Base-by-base conservation (phyloP, 2,888 invertebrate species). In the Geotrupes spiniger region DNA sequence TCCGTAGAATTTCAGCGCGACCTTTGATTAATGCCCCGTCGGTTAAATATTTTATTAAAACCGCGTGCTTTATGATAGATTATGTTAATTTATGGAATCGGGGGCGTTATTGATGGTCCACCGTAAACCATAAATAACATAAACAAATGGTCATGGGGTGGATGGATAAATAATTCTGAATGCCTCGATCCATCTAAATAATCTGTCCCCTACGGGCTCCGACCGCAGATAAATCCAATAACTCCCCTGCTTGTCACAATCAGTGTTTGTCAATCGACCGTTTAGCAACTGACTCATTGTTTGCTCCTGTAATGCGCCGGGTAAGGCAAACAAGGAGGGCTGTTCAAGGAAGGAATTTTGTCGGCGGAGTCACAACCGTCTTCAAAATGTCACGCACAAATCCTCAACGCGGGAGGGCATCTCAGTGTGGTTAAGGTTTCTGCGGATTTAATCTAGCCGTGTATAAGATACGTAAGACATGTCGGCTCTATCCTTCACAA, bases 201-300 rank as follows among this genome's bases (percentile, higher is more conserved):
- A 71, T 71, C 68, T 65, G 67, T 68, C 69, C 69, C 69, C 65
- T 58, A 61, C 57, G 63, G 66, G 53, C 53, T 54, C 49, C 60
- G 60, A 62, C 67, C 68, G 57, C 66, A 66, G 61, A 70, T 70
- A 71, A 71, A 71, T 71, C 70, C 66, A 65, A 68, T 68, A 68
- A 64, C 60, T 64, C 65, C 67, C 59, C 59, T 53, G 53, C 61
- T 67, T 66, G 72, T 72, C 72, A 70, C 68, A 72, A 71, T 71
- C 72, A 71, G 60, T 72, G 71, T 71, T 67, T 69, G 70, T 72
- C 72, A 72, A 70, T 71, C 63, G 67, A 59, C 63, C 63, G 62
- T 65, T 68, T 65, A 66, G 60, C 65, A 52, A 66, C 66, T 67
- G 67, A 66, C 58, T 66, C 67, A 68, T 64, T 65, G 64, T 63